Evolutionary conservation across 2,797 vertebrate genomes (phyloP).

Genomic region (Hyperoplus immaculatus): DNA sequence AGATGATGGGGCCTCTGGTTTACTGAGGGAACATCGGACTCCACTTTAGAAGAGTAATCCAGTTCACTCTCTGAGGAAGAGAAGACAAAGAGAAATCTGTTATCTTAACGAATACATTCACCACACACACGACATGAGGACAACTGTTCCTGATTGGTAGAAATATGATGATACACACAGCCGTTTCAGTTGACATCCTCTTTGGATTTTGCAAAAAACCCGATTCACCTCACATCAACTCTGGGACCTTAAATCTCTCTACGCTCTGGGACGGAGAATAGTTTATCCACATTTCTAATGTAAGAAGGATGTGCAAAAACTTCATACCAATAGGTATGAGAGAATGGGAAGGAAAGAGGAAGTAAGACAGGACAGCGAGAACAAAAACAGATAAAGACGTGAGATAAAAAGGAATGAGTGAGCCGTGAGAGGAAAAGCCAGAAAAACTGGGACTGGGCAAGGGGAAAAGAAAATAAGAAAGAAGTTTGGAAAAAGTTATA

Average conservation of each 20-base stretch:
- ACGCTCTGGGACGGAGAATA: constrained; percentile 35
- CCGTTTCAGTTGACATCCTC: constrained; percentile 25
- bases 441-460: constrained; percentile 69
- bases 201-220: constrained; percentile 41
- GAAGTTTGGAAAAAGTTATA: constrained; percentile 81
- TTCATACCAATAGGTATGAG: constrained; percentile 60
- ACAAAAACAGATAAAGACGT: constrained; percentile 64
- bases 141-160: constrained; percentile 41
- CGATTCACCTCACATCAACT: constrained; percentile 66
- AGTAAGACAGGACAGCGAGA: constrained; percentile 47
- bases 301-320: constrained; percentile 53
- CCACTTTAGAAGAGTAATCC: constrained; percentile 56
- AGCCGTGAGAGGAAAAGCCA: constrained; percentile 56
- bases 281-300: constrained; percentile 53
- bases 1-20: constrained; percentile 21
- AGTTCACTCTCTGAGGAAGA: constrained; percentile 59
- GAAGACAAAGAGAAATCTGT: constrained; percentile 42
- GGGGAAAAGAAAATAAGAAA: constrained; percentile 80
- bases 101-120: constrained; percentile 32
- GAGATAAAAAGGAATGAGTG: constrained; percentile 58
- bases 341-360: constrained; percentile 58
- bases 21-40: constrained; percentile 35
- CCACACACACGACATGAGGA: constrained; percentile 34
- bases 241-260: constrained; percentile 30
- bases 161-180: constrained; percentile 40